phyloP scores from a whole-genome alignment of 92 coral and sea anemone genomes.

The Porites evermanni region DNA sequence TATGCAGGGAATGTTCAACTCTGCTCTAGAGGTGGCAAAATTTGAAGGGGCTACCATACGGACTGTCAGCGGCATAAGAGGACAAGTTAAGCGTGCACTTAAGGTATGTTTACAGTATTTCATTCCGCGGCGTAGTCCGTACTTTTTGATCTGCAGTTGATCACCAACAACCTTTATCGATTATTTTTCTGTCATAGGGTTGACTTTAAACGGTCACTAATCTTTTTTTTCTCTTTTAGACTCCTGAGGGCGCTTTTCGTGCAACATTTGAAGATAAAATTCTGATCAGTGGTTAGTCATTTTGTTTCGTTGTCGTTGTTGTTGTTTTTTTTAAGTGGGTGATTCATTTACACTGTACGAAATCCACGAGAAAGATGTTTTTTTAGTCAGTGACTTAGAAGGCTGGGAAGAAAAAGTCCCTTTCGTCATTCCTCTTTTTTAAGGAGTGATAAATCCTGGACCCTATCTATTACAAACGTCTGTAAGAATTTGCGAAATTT shows the following conservation, averaged over 20 bases:
- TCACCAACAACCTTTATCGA: not conserved
- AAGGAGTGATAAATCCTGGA: too few species aligned
- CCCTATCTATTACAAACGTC: too few species aligned
- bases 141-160: not conserved
- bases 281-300: constrained; percentile 79
- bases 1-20: constrained; percentile 94
- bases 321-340: not conserved
- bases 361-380: too few species aligned
- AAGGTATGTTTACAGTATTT: constrained; percentile 64
- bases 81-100: constrained; percentile 93
- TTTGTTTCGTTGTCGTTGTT: not conserved
- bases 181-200: not conserved
- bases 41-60: constrained; percentile 96
- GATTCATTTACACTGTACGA: too few species aligned
- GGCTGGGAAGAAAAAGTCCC: too few species aligned
- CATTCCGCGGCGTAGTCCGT: not conserved
- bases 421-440: too few species aligned
- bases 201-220: not conserved
- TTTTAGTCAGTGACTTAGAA: too few species aligned
- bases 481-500: too few species aligned
- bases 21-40: constrained; percentile 95
- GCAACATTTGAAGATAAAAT: constrained; percentile 98
- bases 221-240: constrained; percentile 55
- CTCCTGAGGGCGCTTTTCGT: constrained; percentile 95
- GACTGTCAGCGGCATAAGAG: constrained; percentile 98